Percentiles rank a stretch among this genome's conserved stretches.
Conservation (phyloP, 2,797 vertebrate species). For the Paratrypauchen microcephalus region DNA sequence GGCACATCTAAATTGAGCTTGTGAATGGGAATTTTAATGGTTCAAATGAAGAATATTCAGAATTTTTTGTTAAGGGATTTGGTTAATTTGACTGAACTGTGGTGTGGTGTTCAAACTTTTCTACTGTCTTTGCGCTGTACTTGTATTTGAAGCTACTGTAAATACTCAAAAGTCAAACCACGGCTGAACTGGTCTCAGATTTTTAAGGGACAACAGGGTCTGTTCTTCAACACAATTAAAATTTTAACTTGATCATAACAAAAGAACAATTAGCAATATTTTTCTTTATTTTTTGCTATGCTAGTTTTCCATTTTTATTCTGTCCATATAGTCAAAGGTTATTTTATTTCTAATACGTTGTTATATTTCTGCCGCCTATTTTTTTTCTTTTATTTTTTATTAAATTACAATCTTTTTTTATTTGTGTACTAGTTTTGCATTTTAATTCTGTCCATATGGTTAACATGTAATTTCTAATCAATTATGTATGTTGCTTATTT, state of each 20-base stretch:
- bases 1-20: constrained; percentile 7
- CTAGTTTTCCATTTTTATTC: not conserved
- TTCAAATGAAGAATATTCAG: not conserved
- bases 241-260: not conserved
- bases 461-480: too few relatives aligned
- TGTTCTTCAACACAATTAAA: not conserved
- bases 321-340: not conserved
- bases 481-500: too few relatives aligned
- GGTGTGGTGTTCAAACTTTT: not conserved
- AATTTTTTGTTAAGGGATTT: constrained; percentile 3
- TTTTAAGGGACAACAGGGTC: not conserved
- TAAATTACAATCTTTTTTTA: too few relatives aligned
- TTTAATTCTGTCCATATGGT: too few relatives aligned
- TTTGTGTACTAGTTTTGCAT: too few relatives aligned
- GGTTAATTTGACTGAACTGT: not conserved
- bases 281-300: not conserved
- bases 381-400: too few relatives aligned
- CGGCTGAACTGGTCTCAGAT: not conserved
- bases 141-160: not conserved
- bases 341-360: too few relatives aligned
- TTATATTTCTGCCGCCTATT: too few relatives aligned
- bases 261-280: too few relatives aligned
- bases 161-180: not conserved
- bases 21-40: constrained; percentile 1
- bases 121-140: not conserved